Evolutionary conservation across 2,113 vertebrate species (phyloP).

Genomic region (Acanthisitta chloris): DNA sequence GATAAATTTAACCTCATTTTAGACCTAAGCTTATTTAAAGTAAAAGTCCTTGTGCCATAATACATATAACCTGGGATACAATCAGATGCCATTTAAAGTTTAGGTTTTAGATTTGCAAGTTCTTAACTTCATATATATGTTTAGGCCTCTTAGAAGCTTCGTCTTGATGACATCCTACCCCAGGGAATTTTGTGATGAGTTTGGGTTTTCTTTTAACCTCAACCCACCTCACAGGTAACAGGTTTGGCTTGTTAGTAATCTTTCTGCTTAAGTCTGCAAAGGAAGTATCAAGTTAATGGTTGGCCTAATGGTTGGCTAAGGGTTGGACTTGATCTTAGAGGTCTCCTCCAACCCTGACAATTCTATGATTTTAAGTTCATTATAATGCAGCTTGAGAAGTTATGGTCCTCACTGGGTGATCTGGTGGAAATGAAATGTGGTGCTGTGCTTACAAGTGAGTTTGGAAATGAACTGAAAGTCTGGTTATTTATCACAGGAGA

Average conservation of each 20-base stretch:
- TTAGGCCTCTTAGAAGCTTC: neutral
- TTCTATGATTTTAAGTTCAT: too few species aligned
- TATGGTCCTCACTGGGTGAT: neutral
- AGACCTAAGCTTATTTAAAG: neutral
- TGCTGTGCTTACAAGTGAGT: neutral
- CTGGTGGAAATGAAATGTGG: neutral
- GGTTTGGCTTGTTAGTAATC: neutral
- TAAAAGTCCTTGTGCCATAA: neutral
- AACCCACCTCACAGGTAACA: neutral
- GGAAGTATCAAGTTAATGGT: neutral
- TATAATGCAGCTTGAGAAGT: neutral
- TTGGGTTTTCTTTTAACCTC: neutral
- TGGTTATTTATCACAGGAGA: neutral
- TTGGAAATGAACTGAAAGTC: neutral
- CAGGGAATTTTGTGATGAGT: neutral
- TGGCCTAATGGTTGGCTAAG: too few species aligned
- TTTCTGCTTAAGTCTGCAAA: neutral
- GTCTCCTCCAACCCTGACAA: too few species aligned
- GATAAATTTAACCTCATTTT: neutral
- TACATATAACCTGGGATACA: neutral
- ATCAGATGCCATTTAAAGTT: neutral
- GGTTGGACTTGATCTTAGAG: too few species aligned
- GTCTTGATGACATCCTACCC: neutral
- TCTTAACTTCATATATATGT: neutral
- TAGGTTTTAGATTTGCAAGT: neutral